Percentiles rank a stretch among this genome's conserved stretches.
phyloP scores from a whole-genome alignment of 2,888 invertebrate genomes.

The Drosophila antonietae region DNA sequence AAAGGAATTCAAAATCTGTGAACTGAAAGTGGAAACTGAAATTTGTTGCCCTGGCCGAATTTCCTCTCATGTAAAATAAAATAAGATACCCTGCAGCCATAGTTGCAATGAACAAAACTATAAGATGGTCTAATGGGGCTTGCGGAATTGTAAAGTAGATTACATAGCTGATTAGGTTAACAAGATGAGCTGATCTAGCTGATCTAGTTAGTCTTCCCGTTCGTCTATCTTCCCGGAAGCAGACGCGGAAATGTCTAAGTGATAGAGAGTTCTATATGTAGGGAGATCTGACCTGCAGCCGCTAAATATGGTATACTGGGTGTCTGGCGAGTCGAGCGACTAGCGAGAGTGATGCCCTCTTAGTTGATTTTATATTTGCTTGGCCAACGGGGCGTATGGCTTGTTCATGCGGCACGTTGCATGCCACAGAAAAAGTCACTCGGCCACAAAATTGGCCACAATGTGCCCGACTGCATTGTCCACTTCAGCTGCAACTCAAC shows the following conservation, averaged over 20 bases:
- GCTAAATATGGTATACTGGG: background rate
- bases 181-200: background rate
- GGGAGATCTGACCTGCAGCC: background rate
- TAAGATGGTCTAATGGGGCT: background rate
- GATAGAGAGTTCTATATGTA: too few relatives aligned
- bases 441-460: slow-evolving; percentile 68
- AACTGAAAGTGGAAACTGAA: slow-evolving; percentile 14
- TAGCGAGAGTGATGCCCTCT: too few relatives aligned
- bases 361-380: slow-evolving; percentile 5
- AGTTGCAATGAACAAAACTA: background rate
- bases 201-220: background rate
- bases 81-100: background rate
- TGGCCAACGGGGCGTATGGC: slow-evolving; percentile 51
- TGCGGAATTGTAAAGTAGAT: background rate
- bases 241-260: too few relatives aligned
- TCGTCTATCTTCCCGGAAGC: too few relatives aligned
- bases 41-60: slow-evolving; percentile 2
- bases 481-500: slow-evolving; percentile 27
- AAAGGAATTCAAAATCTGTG: slow-evolving; percentile 8
- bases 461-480: slow-evolving; percentile 41
- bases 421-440: slow-evolving; percentile 48
- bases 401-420: slow-evolving; percentile 45
- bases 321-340: background rate
- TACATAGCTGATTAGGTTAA: background rate
- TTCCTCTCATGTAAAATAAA: background rate